phyloP scores from a whole-genome alignment of 1,140 invertebrate species.

The Dendroctonus valens region DNA sequence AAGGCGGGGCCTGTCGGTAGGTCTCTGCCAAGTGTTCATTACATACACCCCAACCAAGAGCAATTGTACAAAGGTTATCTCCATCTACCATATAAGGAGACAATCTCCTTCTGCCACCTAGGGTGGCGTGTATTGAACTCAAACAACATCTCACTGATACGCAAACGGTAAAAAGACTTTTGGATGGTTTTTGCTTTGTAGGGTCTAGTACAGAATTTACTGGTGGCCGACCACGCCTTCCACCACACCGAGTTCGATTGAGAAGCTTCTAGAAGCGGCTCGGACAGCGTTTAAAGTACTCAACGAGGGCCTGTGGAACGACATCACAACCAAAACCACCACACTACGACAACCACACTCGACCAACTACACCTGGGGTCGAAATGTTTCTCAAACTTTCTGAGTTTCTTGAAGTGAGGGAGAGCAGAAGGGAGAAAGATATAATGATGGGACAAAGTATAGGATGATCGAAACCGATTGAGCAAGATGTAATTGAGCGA shows the following conservation, averaged over 20 bases:
- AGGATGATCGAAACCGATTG: no score
- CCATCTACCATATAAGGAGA: neutral
- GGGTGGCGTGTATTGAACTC: no score
- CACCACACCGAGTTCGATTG: constrained; percentile 79
- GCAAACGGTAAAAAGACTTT: no score
- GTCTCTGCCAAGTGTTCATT: no score
- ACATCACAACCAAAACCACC: constrained; percentile 68
- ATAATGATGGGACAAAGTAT: no score
- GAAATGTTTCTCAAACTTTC: constrained; percentile 38
- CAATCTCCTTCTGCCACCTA: no score
- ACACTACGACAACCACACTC: constrained; percentile 71
- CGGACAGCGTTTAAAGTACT: constrained; percentile 59
- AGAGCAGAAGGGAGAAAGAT: no score
- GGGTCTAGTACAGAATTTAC: constrained; percentile 85
- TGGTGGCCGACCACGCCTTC: constrained; percentile 84
- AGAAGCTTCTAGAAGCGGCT: constrained; percentile 74
- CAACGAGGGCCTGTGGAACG: constrained; percentile 54
- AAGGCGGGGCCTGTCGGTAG: constrained; percentile 83
- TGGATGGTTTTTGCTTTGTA: constrained; percentile 52
- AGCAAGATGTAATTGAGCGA: no score
- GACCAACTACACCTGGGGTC: constrained; percentile 79
- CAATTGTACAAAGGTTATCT: no score
- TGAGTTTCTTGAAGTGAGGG: no score
- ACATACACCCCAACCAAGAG: no score
- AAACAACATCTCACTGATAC: no score